phyloP scores from a whole-genome alignment of 1,140 invertebrate genomes.

The Melitaea cinxia region DNA sequence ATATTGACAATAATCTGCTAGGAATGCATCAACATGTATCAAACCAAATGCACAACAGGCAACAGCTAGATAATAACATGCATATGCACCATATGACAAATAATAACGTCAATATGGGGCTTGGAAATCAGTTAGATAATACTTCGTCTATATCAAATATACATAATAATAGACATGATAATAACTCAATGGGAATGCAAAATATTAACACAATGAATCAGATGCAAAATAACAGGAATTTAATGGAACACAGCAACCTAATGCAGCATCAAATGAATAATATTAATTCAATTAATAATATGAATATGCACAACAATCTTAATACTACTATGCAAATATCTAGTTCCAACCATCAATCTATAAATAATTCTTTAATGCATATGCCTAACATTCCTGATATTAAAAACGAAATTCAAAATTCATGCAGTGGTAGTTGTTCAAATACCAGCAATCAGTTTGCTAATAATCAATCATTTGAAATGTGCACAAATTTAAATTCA shows the following conservation, averaged over 20 bases:
- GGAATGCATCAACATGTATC: conserved; percentile 72
- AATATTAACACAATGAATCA: conserved; percentile 71
- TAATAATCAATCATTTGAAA: conserved; percentile 68
- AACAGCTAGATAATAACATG: conserved; percentile 72
- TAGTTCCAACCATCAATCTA: conserved; percentile 64
- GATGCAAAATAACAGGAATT: conserved; percentile 69
- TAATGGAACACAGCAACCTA: conserved; percentile 65
- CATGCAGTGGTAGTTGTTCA: conserved; percentile 69
- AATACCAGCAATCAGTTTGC: conserved; percentile 62
- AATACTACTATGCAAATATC: conserved; percentile 66
- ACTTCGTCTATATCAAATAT: conserved; percentile 56
- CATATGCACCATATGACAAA: conserved; percentile 76
- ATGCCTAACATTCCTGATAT: conserved; percentile 75
- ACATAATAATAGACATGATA: conserved; percentile 70
- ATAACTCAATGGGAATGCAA: conserved; percentile 66
- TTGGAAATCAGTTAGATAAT: conserved; percentile 67
- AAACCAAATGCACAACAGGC: conserved; percentile 74
- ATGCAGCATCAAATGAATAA: conserved; percentile 77
- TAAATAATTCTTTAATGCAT: conserved; percentile 70
- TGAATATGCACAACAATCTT: conserved; percentile 69
- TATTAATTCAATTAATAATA: conserved; percentile 64
- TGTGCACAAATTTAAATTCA: conserved; percentile 65
- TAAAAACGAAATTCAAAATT: conserved; percentile 75
- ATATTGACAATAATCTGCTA: conserved; percentile 70
- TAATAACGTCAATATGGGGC: conserved; percentile 60